A percentile compares a stretch with the other conserved stretches of the same genome.
Evolutionary conservation across 2,888 invertebrate species (phyloP).

Genomic region (Bibio marci): DNA sequence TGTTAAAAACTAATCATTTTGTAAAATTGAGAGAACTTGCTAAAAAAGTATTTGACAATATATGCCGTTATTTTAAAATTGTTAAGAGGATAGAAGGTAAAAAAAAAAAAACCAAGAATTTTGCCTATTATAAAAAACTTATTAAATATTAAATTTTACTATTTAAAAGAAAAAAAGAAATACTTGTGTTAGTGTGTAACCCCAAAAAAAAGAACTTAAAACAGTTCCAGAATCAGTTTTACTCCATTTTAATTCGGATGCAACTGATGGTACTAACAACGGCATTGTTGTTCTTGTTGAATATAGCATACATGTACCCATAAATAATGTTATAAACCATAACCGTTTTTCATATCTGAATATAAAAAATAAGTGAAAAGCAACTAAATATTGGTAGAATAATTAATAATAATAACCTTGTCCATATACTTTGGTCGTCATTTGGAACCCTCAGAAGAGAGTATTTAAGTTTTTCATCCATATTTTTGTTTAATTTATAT

Average conservation of each 20-base stretch:
- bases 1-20: too few species aligned
- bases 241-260: constrained; percentile 45
- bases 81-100: too few species aligned
- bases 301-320: constrained; percentile 46
- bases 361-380: neutral
- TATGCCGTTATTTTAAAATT: too few species aligned
- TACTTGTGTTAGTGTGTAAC: constrained; percentile 47
- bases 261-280: constrained; percentile 40
- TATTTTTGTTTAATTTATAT: too few species aligned
- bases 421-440: constrained; percentile 27
- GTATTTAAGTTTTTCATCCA: constrained; percentile 28
- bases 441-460: constrained; percentile 27
- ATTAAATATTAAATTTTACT: too few species aligned
- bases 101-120: too few species aligned
- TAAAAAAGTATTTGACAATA: too few species aligned
- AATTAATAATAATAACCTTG: constrained; percentile 15
- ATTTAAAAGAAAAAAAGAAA: too few species aligned
- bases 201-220: constrained; percentile 57
- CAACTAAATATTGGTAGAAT: neutral
- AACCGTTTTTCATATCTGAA: constrained; percentile 33
- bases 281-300: constrained; percentile 50
- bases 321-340: constrained; percentile 41
- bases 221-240: constrained; percentile 52
- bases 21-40: too few species aligned
- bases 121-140: too few species aligned